Conservation (phyloP, 2,113 vertebrate genomes). For the Hypomesus transpacificus region DNA sequence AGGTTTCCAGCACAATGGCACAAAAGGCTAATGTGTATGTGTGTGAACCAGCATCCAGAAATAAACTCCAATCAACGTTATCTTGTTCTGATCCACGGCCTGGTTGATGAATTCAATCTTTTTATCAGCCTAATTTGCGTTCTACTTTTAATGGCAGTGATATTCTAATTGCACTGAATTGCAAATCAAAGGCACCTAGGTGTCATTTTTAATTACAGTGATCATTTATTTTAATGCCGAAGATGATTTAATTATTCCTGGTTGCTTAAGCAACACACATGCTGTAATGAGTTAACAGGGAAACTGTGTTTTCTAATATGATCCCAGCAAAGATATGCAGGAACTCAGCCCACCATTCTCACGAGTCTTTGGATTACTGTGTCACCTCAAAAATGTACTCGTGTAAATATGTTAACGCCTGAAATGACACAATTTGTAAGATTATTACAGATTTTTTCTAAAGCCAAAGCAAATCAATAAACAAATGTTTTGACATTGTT, state of each 20-base stretch:
- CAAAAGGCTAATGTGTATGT: constrained; percentile 47
- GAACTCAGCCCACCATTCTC: no score
- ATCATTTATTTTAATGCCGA: constrained; percentile 31
- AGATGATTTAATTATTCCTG: constrained; percentile 32
- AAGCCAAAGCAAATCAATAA: neutral
- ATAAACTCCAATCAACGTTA: constrained; percentile 39
- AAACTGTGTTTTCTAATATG: no score
- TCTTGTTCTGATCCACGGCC: constrained; percentile 44
- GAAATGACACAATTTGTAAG: neutral
- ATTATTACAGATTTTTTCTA: neutral
- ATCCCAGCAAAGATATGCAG: no score
- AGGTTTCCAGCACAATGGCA: constrained; percentile 54
- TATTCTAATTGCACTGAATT: constrained; percentile 47
- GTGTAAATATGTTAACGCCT: no score
- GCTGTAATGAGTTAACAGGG: no score
- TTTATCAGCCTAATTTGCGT: constrained; percentile 42
- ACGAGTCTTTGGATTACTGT: no score
- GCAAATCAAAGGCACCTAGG: constrained; percentile 35
- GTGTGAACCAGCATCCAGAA: constrained; percentile 49
- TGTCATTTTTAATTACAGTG: constrained; percentile 43
- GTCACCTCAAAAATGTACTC: no score
- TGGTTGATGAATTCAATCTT: constrained; percentile 43
- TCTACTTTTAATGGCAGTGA: constrained; percentile 39
- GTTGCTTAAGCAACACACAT: constrained; percentile 12
- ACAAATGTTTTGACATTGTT: neutral